Percentiles rank a stretch among this genome's conserved stretches.
Evolutionary conservation across 2,113 vertebrate genomes (phyloP).

Genomic region (Edolisoma coerulescens): DNA sequence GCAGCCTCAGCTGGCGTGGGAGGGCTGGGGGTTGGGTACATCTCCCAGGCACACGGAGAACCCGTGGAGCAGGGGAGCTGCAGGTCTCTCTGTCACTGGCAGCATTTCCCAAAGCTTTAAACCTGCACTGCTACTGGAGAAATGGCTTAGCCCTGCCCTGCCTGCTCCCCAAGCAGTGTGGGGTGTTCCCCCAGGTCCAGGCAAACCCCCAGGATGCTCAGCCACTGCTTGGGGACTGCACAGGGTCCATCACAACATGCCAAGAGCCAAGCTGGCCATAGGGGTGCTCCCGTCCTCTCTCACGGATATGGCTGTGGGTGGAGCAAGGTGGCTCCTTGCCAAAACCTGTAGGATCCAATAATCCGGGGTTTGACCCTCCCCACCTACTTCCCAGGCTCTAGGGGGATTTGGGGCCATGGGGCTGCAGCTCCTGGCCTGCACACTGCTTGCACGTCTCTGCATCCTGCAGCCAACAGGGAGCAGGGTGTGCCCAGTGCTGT

Average conservation of each 20-base stretch:
- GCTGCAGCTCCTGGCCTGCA: background rate
- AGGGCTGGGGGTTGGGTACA: background rate
- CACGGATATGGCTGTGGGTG: fast-evolving
- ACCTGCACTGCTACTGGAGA: background rate
- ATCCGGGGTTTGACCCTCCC: background rate
- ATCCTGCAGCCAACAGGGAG: background rate
- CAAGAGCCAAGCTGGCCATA: fast-evolving
- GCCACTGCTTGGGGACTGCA: background rate
- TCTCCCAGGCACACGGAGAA: background rate
- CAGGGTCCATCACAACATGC: fast-evolving
- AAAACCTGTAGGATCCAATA: background rate
- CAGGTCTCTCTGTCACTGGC: fast-evolving
- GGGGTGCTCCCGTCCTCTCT: fast-evolving
- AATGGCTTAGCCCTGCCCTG: background rate
- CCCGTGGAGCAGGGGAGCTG: background rate
- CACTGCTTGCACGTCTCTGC: fast-evolving
- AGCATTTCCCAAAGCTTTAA: background rate
- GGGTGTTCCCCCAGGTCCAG: background rate
- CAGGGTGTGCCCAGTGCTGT: fast-evolving
- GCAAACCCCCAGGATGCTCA: background rate
- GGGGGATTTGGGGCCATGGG: background rate
- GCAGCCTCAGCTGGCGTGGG: background rate
- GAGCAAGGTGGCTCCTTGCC: fast-evolving
- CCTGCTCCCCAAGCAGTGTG: too few relatives aligned
- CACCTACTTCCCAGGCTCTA: background rate